Evolutionary conservation across 1,140 invertebrate genomes (phyloP).

Genomic region (Apis laboriosa): DNA sequence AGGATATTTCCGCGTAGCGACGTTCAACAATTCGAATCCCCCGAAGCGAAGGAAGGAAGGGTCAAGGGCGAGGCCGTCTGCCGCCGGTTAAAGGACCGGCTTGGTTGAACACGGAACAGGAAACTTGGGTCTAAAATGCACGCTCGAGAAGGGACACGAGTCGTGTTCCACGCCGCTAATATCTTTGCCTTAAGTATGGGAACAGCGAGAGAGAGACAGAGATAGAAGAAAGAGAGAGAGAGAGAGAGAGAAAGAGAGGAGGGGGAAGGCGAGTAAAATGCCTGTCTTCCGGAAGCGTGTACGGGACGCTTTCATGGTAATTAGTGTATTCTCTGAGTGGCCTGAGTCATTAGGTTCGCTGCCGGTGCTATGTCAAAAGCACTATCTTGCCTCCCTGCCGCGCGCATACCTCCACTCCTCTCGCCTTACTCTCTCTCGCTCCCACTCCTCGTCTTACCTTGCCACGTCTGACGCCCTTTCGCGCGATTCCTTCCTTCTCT

Average conservation of each 20-base stretch:
- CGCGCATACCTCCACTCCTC: constrained; percentile 1
- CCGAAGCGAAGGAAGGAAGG: background rate
- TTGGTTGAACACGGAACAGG: background rate
- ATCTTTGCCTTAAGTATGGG: constrained; percentile 48
- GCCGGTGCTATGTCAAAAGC: constrained; percentile 58
- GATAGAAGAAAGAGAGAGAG: no score
- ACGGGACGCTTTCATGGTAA: constrained; percentile 66
- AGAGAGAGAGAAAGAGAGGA: background rate
- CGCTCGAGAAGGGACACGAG: constrained; percentile 30
- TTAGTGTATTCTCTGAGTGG: constrained; percentile 69
- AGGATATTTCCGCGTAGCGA: background rate
- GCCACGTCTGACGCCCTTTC: background rate
- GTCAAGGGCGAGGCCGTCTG: background rate
- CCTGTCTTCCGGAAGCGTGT: constrained; percentile 64
- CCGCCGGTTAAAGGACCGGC: constrained; percentile 21
- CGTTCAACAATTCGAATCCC: constrained; percentile 7
- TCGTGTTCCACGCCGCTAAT: constrained; percentile 29
- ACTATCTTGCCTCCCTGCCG: constrained; percentile 48
- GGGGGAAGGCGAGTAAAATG: constrained; percentile 50
- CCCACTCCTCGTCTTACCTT: no score
- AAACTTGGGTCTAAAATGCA: constrained; percentile 42
- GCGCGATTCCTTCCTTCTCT: background rate
- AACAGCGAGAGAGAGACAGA: background rate
- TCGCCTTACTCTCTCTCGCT: background rate
- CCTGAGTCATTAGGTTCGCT: constrained; percentile 65